These are phyloP conservation scores for Callinectes sapidus DNA, from an alignment of 2,888 invertebrate genomes.

Conservation along the genomic window DNA sequence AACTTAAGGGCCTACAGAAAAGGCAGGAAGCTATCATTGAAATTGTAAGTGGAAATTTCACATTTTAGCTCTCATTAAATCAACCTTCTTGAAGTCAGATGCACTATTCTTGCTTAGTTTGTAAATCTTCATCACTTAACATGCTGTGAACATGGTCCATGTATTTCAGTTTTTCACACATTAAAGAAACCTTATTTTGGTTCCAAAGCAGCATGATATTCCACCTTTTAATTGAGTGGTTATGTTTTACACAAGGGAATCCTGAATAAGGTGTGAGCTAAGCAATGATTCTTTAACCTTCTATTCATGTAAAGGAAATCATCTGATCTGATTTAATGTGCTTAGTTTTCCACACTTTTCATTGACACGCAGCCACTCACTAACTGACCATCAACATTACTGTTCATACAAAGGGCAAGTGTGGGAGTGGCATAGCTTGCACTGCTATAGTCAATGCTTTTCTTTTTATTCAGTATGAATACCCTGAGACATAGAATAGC, in stretches of 20 bases:
- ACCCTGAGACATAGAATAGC: not conserved
- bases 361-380: not conserved
- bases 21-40: no score
- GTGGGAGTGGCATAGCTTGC: not conserved
- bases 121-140: no score
- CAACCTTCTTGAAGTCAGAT: no score
- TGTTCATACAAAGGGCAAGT: not conserved
- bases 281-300: not conserved
- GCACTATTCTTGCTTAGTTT: no score
- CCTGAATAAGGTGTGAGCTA: not conserved
- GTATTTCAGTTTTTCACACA: no score
- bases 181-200: not conserved
- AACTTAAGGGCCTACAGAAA: no score
- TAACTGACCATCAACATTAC: not conserved
- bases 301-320: not conserved
- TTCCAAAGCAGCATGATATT: not conserved
- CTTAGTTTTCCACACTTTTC: not conserved
- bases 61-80: no score
- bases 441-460: not conserved
- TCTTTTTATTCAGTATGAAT: not conserved
- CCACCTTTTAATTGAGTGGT: not conserved
- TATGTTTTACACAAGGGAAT: not conserved
- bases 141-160: no score
- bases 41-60: no score
- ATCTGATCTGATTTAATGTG: not conserved